Conservation (phyloP, 2,797 vertebrate species). For the Peromyscus aztecus region DNA sequence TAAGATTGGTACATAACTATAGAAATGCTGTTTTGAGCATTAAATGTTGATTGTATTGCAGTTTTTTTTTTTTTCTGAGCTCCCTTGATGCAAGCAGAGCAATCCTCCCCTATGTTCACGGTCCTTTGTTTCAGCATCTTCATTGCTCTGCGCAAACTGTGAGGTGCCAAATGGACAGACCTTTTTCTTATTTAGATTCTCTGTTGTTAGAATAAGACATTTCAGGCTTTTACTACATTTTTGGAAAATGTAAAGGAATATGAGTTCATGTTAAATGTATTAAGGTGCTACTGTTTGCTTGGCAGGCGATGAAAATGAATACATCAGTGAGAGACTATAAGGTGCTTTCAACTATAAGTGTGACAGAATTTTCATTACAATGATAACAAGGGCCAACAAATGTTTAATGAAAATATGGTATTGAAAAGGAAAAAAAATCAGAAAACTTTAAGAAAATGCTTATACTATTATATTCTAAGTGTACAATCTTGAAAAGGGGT, state of each 20-base stretch:
- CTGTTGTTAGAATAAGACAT: not conserved
- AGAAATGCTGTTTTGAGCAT: not conserved
- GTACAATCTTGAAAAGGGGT: not conserved
- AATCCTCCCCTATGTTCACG: not conserved
- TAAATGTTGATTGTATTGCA: not conserved
- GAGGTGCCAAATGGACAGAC: not conserved
- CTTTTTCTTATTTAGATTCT: not conserved
- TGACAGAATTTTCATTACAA: slow-evolving; percentile 15
- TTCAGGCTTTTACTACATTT: not conserved
- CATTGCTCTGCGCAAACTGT: not conserved
- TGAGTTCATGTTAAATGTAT: not conserved
- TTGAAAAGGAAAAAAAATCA: slow-evolving; percentile 15
- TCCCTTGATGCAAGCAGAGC: not conserved
- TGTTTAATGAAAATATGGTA: slow-evolving; percentile 47
- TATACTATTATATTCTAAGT: not conserved
- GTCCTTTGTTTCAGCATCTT: not conserved
- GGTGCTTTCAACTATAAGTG: not conserved
- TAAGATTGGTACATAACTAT: not conserved
- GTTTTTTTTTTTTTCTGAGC: not conserved
- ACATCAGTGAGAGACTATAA: not conserved
- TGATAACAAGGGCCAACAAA: not conserved
- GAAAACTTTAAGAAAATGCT: not conserved
- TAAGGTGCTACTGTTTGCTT: not conserved
- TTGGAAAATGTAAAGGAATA: slow-evolving; percentile 2
- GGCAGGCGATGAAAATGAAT: not conserved